Percentiles rank a stretch among this genome's conserved stretches.
Conservation (phyloP, 1,140 invertebrate species). For the Pomacea maculata region DNA sequence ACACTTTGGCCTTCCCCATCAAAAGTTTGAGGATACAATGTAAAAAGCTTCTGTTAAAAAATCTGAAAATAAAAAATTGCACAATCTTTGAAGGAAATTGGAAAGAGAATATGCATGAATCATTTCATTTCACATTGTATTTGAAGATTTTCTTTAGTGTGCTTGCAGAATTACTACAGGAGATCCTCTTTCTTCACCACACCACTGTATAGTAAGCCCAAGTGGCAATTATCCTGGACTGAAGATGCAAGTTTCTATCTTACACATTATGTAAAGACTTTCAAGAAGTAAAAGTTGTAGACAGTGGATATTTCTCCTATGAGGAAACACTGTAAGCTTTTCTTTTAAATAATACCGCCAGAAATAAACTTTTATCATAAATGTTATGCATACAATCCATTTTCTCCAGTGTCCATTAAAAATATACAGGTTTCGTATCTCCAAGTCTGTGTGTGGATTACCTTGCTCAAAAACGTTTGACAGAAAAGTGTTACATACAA, state of each 20-base stretch:
- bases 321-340: no score
- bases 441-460: no score
- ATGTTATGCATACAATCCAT: no score
- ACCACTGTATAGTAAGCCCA: neutral
- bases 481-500: no score
- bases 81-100: conserved; percentile 22
- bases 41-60: conserved; percentile 1
- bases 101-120: neutral
- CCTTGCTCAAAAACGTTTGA: no score
- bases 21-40: neutral
- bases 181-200: neutral
- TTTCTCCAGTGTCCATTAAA: no score
- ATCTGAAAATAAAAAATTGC: conserved; percentile 14
- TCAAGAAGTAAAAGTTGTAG: neutral
- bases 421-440: no score
- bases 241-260: neutral
- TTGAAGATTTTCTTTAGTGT: neutral
- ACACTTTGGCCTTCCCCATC: conserved; percentile 18
- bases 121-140: neutral
- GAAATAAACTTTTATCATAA: no score
- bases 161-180: neutral
- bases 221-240: neutral
- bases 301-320: neutral
- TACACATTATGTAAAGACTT: neutral
- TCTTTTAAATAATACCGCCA: no score